Base-by-base conservation (phyloP, 2,888 invertebrate genomes). In the Dorcus hopei region DNA sequence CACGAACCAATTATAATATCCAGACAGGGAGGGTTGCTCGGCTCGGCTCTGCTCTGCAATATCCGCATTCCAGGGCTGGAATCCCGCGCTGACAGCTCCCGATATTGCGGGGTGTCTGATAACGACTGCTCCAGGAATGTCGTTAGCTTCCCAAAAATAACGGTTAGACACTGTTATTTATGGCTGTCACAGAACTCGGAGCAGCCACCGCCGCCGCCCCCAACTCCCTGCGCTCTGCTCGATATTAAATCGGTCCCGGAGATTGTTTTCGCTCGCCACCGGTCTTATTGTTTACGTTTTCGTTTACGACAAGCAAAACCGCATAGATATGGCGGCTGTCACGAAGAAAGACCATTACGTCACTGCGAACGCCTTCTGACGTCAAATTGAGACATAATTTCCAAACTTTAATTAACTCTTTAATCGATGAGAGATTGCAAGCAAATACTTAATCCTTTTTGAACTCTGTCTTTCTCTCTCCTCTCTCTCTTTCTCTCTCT, bases 111-210 rank as follows among this genome's bases (percentile, higher is more conserved):
- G 70, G 69, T 64, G 66, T 66, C 66, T 66, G 65, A 66, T 65
- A 68, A 66, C 68, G 68, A 67, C 67, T 67, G 74, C 72, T 75
- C 72, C 74, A 73, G 77, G 78, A 77, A 78, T 78, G 77, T 77
- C 77, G 77, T 78, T 78, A 77, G 77, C 78, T 77, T 73, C 74
- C 76, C 77, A 78, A 78, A 78, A 78, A 77, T 78, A 77, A 78
- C 77, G 73, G 75, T 77, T 75, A 75, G 75, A 75, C 74, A 75
- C 72, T 70, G 77, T 78, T 77, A 78, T 78, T 78, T 78, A 77
- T 78, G 73, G 75, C 71, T 70, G 70, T 72, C 73, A 72, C 73
- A 71, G 68, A 66, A 69, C 70, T 59, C 55, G 45, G 56, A 50
- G 51, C 56, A 61, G 62, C 61, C 62, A 33, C 26, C 26, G 26